A percentile compares a stretch with the other conserved stretches of the same genome.
Conservation (phyloP, 1,140 invertebrate species). For the Neodiprion fabricii region DNA sequence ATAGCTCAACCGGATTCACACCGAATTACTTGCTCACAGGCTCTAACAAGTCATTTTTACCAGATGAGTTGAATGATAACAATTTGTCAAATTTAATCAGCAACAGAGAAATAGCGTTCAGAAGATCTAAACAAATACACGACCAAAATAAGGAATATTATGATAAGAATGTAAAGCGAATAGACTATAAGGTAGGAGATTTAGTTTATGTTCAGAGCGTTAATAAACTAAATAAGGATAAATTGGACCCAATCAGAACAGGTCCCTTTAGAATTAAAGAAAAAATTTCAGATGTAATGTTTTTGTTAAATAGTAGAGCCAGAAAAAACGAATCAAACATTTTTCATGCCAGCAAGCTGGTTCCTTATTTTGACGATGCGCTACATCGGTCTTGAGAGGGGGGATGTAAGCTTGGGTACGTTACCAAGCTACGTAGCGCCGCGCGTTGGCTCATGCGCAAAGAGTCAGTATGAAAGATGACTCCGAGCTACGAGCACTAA, state of each 20-base stretch:
- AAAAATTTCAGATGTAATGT: conserved; percentile 24
- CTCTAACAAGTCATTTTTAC: conserved; percentile 24
- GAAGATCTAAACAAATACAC: conserved; percentile 26
- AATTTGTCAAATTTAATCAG: conserved; percentile 17
- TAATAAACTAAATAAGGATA: conserved; percentile 24
- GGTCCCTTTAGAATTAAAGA: conserved; percentile 26
- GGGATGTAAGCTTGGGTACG: too few species aligned
- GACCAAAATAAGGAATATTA: conserved; percentile 30
- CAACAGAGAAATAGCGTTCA: conserved; percentile 26
- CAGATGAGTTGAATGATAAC: conserved; percentile 21
- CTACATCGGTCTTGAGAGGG: too few species aligned
- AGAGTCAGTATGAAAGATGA: too few species aligned
- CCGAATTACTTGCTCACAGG: conserved; percentile 31
- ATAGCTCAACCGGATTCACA: conserved; percentile 31
- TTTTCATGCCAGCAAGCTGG: background rate
- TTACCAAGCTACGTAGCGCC: too few species aligned
- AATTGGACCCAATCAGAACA: conserved; percentile 21
- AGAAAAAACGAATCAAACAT: conserved; percentile 19
- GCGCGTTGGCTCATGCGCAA: too few species aligned
- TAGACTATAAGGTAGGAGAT: conserved; percentile 21
- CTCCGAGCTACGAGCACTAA: too few species aligned
- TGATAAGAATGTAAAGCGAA: conserved; percentile 24
- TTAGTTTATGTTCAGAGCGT: conserved; percentile 25
- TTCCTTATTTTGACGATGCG: background rate
- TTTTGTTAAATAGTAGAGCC: conserved; percentile 11